Evolutionary conservation across 2,888 invertebrate species (phyloP).

Genomic region (Himalopsyche japonica): DNA sequence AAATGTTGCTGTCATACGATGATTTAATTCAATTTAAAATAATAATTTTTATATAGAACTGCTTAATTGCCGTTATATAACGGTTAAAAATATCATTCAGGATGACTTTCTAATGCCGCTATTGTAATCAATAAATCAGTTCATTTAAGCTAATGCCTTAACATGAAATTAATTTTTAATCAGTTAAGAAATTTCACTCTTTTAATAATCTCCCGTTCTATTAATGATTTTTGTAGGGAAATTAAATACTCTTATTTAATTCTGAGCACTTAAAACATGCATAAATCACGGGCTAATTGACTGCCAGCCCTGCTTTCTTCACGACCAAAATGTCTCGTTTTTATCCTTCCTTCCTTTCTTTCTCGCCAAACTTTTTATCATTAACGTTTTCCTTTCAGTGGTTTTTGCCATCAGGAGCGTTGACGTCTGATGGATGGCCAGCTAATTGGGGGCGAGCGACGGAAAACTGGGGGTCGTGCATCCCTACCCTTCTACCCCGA

Average conservation of each 20-base stretch:
- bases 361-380: constrained; percentile 20
- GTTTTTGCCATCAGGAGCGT: constrained; percentile 9
- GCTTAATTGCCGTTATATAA: no score
- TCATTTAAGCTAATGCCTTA: no score
- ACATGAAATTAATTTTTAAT: no score
- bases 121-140: no score
- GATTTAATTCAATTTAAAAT: no score
- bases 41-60: no score
- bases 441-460: constrained; percentile 20
- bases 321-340: background rate
- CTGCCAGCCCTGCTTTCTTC: background rate
- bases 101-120: no score
- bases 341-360: background rate
- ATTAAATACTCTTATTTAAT: background rate
- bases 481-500: background rate
- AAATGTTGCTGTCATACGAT: no score
- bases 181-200: no score
- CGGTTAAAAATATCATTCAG: no score
- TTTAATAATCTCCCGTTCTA: no score
- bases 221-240: background rate
- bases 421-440: constrained; percentile 19
- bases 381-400: constrained; percentile 14
- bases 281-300: background rate
- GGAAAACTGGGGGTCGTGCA: background rate
- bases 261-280: background rate